A percentile compares a stretch with the other conserved stretches of the same genome.
These are phyloP conservation scores for Tapera naevia DNA, from an alignment of 2,797 vertebrate genomes.

Conservation along the genomic window DNA sequence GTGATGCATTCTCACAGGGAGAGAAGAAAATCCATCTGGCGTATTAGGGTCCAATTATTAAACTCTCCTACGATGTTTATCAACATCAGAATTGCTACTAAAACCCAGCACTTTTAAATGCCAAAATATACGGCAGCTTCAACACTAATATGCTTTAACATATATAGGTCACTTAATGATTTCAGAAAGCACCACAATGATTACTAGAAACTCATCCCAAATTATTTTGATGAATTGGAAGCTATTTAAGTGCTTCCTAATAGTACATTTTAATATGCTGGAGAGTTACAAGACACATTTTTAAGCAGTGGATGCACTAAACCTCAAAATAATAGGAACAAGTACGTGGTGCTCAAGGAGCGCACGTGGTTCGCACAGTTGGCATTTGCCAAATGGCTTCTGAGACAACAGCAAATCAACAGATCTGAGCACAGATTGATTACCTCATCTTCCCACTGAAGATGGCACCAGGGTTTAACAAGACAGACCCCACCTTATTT, in stretches of 20 bases:
- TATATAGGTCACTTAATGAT: neutral
- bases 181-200: neutral
- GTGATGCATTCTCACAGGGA: neutral
- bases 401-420: neutral
- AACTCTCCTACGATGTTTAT: neutral
- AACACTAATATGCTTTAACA: neutral
- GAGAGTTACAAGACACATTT: neutral
- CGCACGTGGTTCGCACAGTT: fast-evolving
- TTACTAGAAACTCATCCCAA: neutral
- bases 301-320: neutral
- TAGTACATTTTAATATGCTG: neutral
- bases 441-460: too few species aligned
- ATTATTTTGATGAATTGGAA: slow-evolving; percentile 47
- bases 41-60: neutral
- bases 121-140: slow-evolving; percentile 3
- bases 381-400: neutral
- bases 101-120: slow-evolving; percentile 41
- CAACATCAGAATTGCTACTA: slow-evolving; percentile 15
- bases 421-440: neutral
- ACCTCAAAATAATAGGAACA: neutral
- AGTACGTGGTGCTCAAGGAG: neutral
- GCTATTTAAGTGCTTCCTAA: neutral
- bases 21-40: slow-evolving; percentile 37
- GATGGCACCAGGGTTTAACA: neutral
- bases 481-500: neutral